Base-by-base conservation (phyloP, 2,888 invertebrate species). In the Luperina testacea region DNA sequence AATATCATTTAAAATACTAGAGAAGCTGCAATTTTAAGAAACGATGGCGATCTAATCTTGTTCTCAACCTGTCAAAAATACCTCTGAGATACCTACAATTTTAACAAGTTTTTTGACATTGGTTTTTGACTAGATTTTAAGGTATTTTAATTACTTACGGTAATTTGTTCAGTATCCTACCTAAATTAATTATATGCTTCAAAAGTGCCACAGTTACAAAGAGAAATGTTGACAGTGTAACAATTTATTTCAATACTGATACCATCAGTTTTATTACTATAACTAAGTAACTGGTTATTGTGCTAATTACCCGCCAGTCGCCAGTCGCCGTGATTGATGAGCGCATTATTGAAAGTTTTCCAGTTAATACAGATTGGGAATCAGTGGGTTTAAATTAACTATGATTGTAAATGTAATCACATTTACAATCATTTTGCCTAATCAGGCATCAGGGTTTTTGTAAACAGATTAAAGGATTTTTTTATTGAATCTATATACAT, bases 301-400 rank as follows among this genome's bases (percentile, higher is more conserved):
- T 79, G 79, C 87, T 88, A 88, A 88, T 88, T 88, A 88, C 77
- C 81, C 32, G 70, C 68, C 67, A 51, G 27, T 11, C 38, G 32
- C 13, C 38, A 32, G 27, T 15, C 32, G 20, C 15, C 48, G 51
- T 86, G 88, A 88, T 88, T 78, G 88, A 88, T 88, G 88, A 84
- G 67, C 9, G 45, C 9, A 45, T 42, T 79, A 72, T 80, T 77
- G 72, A 75, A 75, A 86, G 88, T 87, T 86, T 78, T 78, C 48
- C 57, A 48, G 27, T 4, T 27, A 57, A 27, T 32, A 15, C 15
- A 38, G 45, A 64, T 69, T 78, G 27, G 8, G n/a, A 71, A 72
- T 59, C 45, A n/a, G 57, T 42, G n/a, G 15, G 42, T 27, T 61
- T 27, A 71, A 51, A 61, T 63, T 68, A 27, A n/a, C 27, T 71